Base-by-base conservation (phyloP, 2,113 vertebrate species). In the Thamnophis sirtalis region DNA sequence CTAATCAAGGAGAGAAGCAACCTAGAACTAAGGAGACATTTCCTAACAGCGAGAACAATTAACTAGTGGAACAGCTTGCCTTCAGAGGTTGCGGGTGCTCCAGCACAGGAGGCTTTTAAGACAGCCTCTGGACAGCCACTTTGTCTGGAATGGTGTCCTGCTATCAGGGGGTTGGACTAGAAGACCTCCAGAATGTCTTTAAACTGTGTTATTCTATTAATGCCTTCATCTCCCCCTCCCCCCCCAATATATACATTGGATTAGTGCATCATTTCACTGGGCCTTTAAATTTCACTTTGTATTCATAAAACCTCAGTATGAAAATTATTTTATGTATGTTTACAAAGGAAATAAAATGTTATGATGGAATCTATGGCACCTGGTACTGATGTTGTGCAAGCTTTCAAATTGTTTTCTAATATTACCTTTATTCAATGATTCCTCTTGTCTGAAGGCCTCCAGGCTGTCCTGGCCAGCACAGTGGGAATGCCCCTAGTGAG, bases 381-480 rank as follows among this genome's bases (percentile, higher is more conserved):
- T 48, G 51, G 24, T 86, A 4, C 7, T 73, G 54, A 22, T 60
- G 38, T 38, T 38, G 58, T 63, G 49, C 28, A 49, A 51, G 50
- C n/a, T 38, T 50, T 9, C 7, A 63, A 26, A 53, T 43, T 5
- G 3, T 19, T n/a, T 15, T 11, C 13, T 8, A 43, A 88, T 49
- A 28, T 48, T 43, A 26, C 9, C 48, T 38, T 68, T 1, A 33
- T 87, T 94, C 55, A 58, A 0, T 94, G 89, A 94, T 60, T 86
- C 24, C 1, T 95, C 86, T 68, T 92, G 91, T 94, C 56, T 80
- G 92, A 95, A 99, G 98, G 98, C 98, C 98, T 97, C 98, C 98
- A 97, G 98, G 98, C 97, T 98, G 98, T 95, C 97, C 97, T 93
- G 96, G 96, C 96, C 98, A 98, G 94, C 97, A 98, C 97, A 97